These are phyloP conservation scores for Drosophila tsacasi DNA, from an alignment of 1,140 invertebrate species.

Conservation along the genomic window DNA sequence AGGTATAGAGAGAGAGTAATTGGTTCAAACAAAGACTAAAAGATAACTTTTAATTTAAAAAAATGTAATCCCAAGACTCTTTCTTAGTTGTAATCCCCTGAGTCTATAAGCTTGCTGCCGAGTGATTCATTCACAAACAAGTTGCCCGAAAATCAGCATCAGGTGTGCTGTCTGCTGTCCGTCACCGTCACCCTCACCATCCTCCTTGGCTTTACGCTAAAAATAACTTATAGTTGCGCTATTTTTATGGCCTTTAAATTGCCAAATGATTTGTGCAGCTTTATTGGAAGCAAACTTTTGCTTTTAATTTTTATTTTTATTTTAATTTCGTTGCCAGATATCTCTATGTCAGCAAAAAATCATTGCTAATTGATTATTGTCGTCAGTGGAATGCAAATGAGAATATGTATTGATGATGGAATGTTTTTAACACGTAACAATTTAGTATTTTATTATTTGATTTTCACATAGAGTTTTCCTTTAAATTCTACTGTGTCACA, in stretches of 20 bases:
- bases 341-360: neutral
- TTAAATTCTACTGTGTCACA: neutral
- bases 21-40: neutral
- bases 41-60: conserved; percentile 5
- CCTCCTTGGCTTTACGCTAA: neutral
- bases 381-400: neutral
- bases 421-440: too few species aligned
- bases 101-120: neutral
- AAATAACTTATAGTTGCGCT: conserved; percentile 13
- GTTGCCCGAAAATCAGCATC: conserved; percentile 18
- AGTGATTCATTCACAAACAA: conserved; percentile 35
- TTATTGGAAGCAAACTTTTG: conserved; percentile 14
- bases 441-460: too few species aligned
- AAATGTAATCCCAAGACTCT: conserved; percentile 2
- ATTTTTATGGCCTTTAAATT: conserved; percentile 40
- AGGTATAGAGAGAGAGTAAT: conserved; percentile 5
- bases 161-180: conserved; percentile 13
- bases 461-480: neutral
- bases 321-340: neutral
- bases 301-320: neutral
- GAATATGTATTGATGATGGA: neutral
- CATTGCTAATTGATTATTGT: neutral
- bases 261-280: conserved; percentile 33
- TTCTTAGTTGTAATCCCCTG: neutral
- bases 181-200: too few species aligned